A percentile compares a stretch with the other conserved stretches of the same genome.
These are phyloP conservation scores for Stegodyphus dumicola DNA, from an alignment of 1,140 invertebrate species.

Conservation along the genomic window DNA sequence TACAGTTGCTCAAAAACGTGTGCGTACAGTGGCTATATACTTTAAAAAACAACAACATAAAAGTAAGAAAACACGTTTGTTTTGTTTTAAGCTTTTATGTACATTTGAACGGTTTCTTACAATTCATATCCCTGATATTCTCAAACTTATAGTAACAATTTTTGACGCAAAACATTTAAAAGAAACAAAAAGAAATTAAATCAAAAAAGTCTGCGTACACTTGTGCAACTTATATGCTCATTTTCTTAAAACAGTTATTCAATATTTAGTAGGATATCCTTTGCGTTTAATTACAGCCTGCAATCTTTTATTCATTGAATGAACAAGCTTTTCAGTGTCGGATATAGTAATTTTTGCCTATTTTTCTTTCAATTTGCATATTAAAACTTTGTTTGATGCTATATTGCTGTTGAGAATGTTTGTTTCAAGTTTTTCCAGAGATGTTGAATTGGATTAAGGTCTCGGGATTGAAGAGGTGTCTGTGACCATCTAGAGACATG, in stretches of 20 bases:
- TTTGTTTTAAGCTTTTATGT: neutral
- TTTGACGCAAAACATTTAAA: neutral
- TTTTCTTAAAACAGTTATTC: neutral
- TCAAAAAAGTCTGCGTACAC: neutral
- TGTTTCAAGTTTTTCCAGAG: constrained; percentile 65
- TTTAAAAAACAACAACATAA: neutral
- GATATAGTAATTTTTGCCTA: neutral
- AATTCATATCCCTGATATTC: neutral
- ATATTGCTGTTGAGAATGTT: neutral
- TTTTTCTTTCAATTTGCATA: neutral
- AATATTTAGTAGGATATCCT: neutral
- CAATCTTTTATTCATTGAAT: neutral
- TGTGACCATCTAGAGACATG: constrained; percentile 41
- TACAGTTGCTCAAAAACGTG: neutral
- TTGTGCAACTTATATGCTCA: neutral
- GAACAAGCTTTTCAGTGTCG: neutral
- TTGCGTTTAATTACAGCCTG: neutral
- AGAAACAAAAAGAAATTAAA: neutral
- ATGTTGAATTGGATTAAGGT: constrained; percentile 68
- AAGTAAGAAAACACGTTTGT: neutral
- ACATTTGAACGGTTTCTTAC: neutral
- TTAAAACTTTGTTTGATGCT: neutral
- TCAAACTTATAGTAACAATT: neutral
- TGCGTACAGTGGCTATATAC: neutral
- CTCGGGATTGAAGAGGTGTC: constrained; percentile 66